Evolutionary conservation across 2,113 vertebrate genomes (phyloP), one percentile per base, ranked within the genome.

Genomic region (Epinephelus cyanopodus): DNA sequence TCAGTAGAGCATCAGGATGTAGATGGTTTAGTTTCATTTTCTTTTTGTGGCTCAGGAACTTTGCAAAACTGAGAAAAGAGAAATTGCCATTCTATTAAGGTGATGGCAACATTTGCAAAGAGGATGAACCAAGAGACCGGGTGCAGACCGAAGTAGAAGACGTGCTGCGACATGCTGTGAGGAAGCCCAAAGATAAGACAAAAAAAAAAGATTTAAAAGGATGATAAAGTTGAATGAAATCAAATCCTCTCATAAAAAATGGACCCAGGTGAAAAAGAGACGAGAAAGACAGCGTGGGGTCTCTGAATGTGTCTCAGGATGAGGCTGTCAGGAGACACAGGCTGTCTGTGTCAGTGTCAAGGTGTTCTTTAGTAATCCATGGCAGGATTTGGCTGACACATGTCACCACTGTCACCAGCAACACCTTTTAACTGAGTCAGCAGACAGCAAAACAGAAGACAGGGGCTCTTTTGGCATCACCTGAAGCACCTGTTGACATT

Each of bases 91-190:
- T 94, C 92, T 0, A 92, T 71, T 27, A 87, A 29, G 14, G 76
- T 75, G 62, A 93, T 0, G 29, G 73, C 11, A 5, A 93, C 25
- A 56, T 87, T 92, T 0, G 65, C 60, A 3, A 94, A 52, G 23
- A 94, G 58, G 61, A 92, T 94, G 78, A 92, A 88, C 92, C 92
- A 93, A 15, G 93, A 90, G 42, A 93, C 79, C 0, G 93, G 93
- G 47, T 94, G 93, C 52, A 94, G 1, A 15, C 93, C 93, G 0
- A 1, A 92, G 83, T 90, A 93, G 79, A 91, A 92, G 52, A 1
- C 6, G 1, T 79, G 54, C 9, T 42, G 2, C 0, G 63, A 4
- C 90, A 93, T 93, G 45, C 27, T 86, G 54, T 14, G 27, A 7
- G 14, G 21, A 50, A 27, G 66, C 12, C 1, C 0, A 23, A 48